phyloP scores from a whole-genome alignment of 2,888 invertebrate species.

The Clostera curtula region DNA sequence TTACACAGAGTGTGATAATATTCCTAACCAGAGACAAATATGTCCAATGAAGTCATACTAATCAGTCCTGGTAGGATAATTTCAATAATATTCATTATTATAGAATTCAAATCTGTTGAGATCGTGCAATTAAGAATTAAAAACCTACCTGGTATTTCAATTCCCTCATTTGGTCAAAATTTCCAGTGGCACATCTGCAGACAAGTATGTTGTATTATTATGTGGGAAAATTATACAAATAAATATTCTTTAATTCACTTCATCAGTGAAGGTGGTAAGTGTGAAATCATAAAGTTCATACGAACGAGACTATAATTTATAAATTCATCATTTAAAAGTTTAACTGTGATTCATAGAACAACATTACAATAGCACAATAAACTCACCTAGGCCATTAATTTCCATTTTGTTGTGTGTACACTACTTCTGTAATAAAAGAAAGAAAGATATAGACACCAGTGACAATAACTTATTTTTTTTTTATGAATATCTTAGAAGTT shows the following conservation, averaged over 20 bases:
- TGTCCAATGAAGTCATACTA: constrained; percentile 46
- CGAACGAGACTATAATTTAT: constrained; percentile 42
- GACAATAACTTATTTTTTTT: no score
- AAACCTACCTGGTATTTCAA: neutral
- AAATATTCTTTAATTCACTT: neutral
- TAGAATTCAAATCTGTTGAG: no score
- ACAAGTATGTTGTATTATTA: no score
- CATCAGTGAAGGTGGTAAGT: constrained; percentile 34
- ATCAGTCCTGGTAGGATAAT: constrained; percentile 71
- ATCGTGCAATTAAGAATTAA: neutral
- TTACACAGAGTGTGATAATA: constrained; percentile 67
- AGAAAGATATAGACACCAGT: no score
- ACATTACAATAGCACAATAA: neutral
- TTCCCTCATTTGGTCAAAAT: neutral
- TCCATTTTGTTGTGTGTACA: constrained; percentile 2
- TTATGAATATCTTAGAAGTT: no score
- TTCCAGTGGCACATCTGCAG: neutral
- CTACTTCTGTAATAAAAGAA: no score
- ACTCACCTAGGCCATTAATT: constrained; percentile 6
- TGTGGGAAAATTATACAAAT: no score
- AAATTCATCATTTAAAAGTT: constrained; percentile 30
- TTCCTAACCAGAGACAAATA: constrained; percentile 70
- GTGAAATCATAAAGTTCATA: constrained; percentile 49
- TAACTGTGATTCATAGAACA: neutral
- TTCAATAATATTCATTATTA: no score